phyloP scores from a whole-genome alignment of 2,113 vertebrate genomes.

The Brachyistius frenatus region DNA sequence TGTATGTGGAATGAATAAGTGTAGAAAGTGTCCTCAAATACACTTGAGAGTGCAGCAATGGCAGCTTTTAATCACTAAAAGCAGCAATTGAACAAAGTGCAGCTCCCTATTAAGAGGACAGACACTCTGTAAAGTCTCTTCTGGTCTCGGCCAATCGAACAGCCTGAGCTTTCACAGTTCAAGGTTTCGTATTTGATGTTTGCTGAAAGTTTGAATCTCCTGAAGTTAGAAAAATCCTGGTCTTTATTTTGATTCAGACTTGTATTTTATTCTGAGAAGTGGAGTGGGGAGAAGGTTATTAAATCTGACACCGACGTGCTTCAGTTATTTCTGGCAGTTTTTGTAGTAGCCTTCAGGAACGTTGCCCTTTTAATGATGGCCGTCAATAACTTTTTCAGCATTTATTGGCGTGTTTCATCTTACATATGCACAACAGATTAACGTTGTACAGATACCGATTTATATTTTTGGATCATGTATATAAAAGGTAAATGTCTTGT shows the following conservation, averaged over 20 bases:
- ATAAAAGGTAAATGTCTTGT: too few species aligned
- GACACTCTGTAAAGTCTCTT: slow-evolving; percentile 13
- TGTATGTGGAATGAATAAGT: neutral
- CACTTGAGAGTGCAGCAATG: neutral
- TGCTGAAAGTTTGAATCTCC: slow-evolving; percentile 5
- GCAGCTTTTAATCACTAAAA: slow-evolving; percentile 23
- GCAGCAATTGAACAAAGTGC: slow-evolving; percentile 9
- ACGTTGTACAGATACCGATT: too few species aligned
- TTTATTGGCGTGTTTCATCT: too few species aligned
- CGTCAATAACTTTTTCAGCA: too few species aligned
- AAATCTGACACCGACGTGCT: too few species aligned
- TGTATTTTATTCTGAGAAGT: neutral
- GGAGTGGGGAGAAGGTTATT: neutral
- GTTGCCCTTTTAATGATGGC: too few species aligned
- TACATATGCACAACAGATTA: too few species aligned
- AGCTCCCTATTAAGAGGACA: slow-evolving; percentile 7
- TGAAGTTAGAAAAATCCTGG: neutral
- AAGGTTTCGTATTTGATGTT: neutral
- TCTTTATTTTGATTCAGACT: neutral
- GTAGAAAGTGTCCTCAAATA: neutral
- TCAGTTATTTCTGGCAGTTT: too few species aligned
- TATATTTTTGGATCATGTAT: too few species aligned
- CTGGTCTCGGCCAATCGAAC: neutral
- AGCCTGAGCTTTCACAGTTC: slow-evolving; percentile 12
- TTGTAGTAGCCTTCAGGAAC: too few species aligned